These are phyloP conservation scores for Malurus splendens DNA, from an alignment of 2,797 vertebrate genomes.

Conservation along the genomic window DNA sequence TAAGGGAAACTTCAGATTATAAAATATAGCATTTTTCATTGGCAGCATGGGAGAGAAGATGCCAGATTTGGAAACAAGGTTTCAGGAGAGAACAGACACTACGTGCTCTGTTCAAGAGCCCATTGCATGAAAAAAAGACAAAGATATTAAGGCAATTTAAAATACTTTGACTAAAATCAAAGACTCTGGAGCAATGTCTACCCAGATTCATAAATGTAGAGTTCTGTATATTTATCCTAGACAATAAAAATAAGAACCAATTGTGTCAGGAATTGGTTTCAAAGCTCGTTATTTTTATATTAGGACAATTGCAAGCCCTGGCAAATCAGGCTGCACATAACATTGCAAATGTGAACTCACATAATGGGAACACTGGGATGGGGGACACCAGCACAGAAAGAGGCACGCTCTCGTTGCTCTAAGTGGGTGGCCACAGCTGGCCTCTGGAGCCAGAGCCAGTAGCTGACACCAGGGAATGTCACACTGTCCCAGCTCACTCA, in stretches of 20 bases:
- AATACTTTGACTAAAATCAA: not conserved
- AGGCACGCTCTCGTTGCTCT: fast-evolving
- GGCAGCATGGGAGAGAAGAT: not conserved
- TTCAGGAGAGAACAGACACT: slow-evolving; percentile 4
- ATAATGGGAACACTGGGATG: not conserved
- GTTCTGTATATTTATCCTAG: not conserved
- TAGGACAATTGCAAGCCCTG: not conserved
- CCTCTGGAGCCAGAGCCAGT: not conserved
- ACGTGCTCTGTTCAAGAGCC: not conserved
- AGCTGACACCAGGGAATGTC: not conserved
- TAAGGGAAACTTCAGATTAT: not conserved
- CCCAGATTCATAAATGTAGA: not conserved
- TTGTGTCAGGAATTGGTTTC: not conserved
- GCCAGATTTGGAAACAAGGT: not conserved
- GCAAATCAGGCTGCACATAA: not conserved
- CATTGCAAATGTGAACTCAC: not conserved
- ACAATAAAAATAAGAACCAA: not conserved
- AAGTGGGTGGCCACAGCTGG: not conserved
- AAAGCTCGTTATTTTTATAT: not conserved
- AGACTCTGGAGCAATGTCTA: not conserved
- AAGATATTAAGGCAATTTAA: not conserved
- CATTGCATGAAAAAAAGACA: not conserved
- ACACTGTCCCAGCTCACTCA: not conserved
- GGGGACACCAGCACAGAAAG: not conserved
- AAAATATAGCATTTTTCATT: slow-evolving; percentile 1